Percentiles rank a stretch among this genome's conserved stretches.
phyloP scores from a whole-genome alignment of 2,797 vertebrate species.

The Saxicola maurus region DNA sequence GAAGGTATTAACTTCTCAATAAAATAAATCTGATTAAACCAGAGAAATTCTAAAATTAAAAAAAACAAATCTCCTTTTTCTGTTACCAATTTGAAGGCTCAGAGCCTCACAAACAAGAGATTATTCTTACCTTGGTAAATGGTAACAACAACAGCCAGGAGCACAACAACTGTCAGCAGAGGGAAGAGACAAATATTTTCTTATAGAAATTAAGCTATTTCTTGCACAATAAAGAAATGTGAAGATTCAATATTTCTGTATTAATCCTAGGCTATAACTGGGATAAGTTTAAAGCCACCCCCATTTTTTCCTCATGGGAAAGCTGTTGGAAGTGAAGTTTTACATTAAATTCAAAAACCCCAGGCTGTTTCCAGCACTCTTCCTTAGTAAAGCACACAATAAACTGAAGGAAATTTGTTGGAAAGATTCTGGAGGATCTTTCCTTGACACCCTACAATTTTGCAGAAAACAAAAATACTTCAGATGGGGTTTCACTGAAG shows the following conservation, averaged over 20 bases:
- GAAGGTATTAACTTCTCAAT: not conserved
- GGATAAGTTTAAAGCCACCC: not conserved
- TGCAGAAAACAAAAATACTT: not conserved
- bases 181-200: not conserved
- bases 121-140: not conserved
- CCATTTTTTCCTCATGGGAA: not conserved
- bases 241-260: not conserved
- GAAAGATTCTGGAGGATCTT: not conserved
- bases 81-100: not conserved
- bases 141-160: not conserved
- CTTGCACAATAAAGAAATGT: not conserved
- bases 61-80: not conserved
- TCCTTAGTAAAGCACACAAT: not conserved
- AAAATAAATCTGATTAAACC: not conserved
- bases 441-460: not conserved
- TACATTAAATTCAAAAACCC: accelerated
- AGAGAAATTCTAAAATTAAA: not conserved
- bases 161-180: not conserved
- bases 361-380: not conserved
- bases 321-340: not conserved
- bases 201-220: not conserved
- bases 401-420: not conserved
- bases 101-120: not conserved
- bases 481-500: not conserved
- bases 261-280: not conserved